These are phyloP conservation scores for Baccha elongata DNA, from an alignment of 2,888 invertebrate genomes.

Conservation along the genomic window DNA sequence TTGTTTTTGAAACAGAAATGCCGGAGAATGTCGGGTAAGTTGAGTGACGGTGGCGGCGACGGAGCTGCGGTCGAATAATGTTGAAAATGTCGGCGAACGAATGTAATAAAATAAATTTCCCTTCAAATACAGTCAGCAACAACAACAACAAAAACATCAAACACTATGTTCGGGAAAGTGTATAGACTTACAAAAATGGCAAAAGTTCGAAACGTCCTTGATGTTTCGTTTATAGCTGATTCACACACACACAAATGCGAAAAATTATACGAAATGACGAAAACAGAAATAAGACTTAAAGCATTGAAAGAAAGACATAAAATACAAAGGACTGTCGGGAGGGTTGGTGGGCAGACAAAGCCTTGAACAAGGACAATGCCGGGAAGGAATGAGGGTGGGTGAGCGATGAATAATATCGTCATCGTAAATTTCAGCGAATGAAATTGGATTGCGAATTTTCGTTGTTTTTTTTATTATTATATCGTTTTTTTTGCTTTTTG, in stretches of 20 bases:
- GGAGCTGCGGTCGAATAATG: constrained; percentile 57
- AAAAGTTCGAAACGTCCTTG: constrained; percentile 68
- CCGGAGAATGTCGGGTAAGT: constrained; percentile 30
- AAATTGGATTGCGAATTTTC: constrained; percentile 62
- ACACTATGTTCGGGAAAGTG: background rate
- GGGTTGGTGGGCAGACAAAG: background rate
- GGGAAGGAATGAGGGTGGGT: background rate
- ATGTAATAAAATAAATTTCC: constrained; percentile 60
- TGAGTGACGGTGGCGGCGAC: constrained; percentile 45
- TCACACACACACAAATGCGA: background rate
- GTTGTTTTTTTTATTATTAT: background rate
- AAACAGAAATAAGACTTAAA: constrained; percentile 21
- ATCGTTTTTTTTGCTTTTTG: background rate
- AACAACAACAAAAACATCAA: constrained; percentile 18
- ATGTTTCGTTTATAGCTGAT: constrained; percentile 57
- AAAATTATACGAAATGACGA: constrained; percentile 8
- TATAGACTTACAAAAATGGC: constrained; percentile 32
- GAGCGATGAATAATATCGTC: constrained; percentile 51
- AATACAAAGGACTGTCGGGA: background rate
- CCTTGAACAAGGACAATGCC: constrained; percentile 17
- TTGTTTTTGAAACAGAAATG: constrained; percentile 37
- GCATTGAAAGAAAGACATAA: constrained; percentile 15
- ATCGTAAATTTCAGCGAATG: constrained; percentile 66
- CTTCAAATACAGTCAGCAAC: background rate
- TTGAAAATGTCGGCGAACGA: constrained; percentile 45